Conservation (phyloP, 2,888 invertebrate species). For the Drosophila lutescens region DNA sequence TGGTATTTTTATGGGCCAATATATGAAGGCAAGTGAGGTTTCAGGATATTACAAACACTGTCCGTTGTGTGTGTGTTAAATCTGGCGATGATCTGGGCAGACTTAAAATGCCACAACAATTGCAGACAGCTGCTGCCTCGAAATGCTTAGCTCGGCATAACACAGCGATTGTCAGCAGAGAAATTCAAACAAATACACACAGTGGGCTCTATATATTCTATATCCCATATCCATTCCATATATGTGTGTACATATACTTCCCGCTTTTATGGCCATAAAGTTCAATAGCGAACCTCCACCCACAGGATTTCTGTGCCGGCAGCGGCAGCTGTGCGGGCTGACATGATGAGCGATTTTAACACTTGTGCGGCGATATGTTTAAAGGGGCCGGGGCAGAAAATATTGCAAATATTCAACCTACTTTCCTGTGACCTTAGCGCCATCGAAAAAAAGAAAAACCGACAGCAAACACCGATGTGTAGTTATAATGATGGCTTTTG, state of each 20-base stretch:
- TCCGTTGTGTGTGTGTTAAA: conserved; percentile 53
- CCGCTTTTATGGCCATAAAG: conserved; percentile 53
- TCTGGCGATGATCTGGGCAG: conserved; percentile 61
- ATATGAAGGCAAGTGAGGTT: conserved; percentile 12
- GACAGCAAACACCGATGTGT: conserved; percentile 46
- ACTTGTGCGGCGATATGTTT: conserved; percentile 73
- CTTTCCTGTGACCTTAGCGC: conserved; percentile 57
- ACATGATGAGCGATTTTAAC: conserved; percentile 78
- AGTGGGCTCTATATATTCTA: conserved; percentile 5
- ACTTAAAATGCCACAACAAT: conserved; percentile 78
- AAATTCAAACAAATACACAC: conserved; percentile 20
- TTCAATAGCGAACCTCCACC: conserved; percentile 60
- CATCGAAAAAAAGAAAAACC: conserved; percentile 18
- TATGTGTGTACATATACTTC: conserved; percentile 1
- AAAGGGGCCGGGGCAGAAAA: conserved; percentile 48
- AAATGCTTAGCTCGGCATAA: conserved; percentile 74
- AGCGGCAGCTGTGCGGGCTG: conserved; percentile 63
- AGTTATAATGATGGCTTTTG: conserved; percentile 69
- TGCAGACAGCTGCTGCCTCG: conserved; percentile 70
- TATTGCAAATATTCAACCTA: conserved; percentile 70
- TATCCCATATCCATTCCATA: conserved; percentile 21
- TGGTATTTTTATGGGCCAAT: conserved; percentile 41
- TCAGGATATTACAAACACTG: conserved; percentile 13
- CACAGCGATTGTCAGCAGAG: conserved; percentile 51
- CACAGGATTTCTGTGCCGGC: conserved; percentile 23